These are phyloP conservation scores for Otus sunia DNA, from an alignment of 2,113 vertebrate genomes.

Conservation along the genomic window DNA sequence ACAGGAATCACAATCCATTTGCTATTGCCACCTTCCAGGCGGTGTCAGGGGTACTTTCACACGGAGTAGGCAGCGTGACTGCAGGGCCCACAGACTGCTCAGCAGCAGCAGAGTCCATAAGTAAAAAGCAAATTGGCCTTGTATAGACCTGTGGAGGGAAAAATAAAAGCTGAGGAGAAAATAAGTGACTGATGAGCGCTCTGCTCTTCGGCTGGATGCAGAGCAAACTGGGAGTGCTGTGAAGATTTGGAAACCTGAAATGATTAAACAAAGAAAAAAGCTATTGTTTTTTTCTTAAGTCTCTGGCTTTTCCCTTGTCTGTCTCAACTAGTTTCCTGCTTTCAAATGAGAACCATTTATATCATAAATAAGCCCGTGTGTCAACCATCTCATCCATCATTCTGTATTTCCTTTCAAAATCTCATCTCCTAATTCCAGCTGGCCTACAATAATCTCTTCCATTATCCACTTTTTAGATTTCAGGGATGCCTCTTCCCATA, in stretches of 20 bases:
- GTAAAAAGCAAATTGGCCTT: background rate
- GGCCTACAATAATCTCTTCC: background rate
- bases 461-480: background rate
- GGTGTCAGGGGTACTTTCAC: background rate
- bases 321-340: background rate
- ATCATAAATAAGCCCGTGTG: background rate
- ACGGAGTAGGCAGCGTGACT: background rate
- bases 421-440: background rate
- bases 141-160: background rate
- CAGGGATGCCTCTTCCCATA: background rate
- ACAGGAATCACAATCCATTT: background rate
- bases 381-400: background rate
- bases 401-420: background rate
- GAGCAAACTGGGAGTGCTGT: background rate
- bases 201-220: background rate
- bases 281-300: background rate
- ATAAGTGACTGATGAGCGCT: background rate
- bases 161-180: background rate
- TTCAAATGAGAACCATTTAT: background rate
- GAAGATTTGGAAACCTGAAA: background rate
- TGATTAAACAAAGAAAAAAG: background rate
- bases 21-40: background rate
- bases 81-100: background rate
- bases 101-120: fast-evolving
- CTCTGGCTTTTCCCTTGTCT: background rate